Base-by-base conservation (phyloP, 2,797 vertebrate species). In the Pseudomugil tenellus region DNA sequence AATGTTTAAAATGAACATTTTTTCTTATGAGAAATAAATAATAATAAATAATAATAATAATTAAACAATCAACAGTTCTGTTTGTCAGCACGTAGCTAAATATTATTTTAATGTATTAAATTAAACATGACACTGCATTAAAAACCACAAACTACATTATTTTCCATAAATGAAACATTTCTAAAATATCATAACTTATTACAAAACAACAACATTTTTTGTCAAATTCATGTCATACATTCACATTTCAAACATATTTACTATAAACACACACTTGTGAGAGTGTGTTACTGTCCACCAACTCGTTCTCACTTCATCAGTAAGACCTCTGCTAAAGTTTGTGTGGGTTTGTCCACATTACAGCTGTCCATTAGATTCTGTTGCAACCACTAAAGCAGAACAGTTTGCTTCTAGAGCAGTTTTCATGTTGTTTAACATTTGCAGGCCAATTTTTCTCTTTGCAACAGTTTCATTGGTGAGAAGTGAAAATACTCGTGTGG, bases 401-500 rank as follows among this genome's bases (percentile, higher is more conserved):
- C 37, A 41, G 16, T 41, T 41, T 25, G 12, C 23, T 49, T 25
- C 23, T 51, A 13, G 26, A 51, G 23, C 6, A 26, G 3, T 4
- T 2, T 46, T 4, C 43, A n/a, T 46, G 4, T 51, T 11, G 23
- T 25, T 25, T 51, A 51, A 13, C 26, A 13, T 51, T 3, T 1
- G 37, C 16, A 17, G 37, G 16, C 14, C 37, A 41, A 25, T 23
- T n/a, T 67, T 19, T 55, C 10, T 26, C 54, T 9, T 1, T 55
- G 52, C 14, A 49, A 26, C n/a, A 19, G 31, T 51, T n/a, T 62
- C 37, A 58, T 63, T 48, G 56, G n/a, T 9, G 0, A 60, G 1
- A 74, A 53, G 28, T 58, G 31, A 35, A 58, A 55, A 41, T 41
- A 59, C 39, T 26, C 67, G 29, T 60, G 55, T 80, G 60, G 55